Percentiles rank a stretch among this genome's conserved stretches.
Conservation (phyloP, 2,888 invertebrate species). For the Dryobotodes eremita region DNA sequence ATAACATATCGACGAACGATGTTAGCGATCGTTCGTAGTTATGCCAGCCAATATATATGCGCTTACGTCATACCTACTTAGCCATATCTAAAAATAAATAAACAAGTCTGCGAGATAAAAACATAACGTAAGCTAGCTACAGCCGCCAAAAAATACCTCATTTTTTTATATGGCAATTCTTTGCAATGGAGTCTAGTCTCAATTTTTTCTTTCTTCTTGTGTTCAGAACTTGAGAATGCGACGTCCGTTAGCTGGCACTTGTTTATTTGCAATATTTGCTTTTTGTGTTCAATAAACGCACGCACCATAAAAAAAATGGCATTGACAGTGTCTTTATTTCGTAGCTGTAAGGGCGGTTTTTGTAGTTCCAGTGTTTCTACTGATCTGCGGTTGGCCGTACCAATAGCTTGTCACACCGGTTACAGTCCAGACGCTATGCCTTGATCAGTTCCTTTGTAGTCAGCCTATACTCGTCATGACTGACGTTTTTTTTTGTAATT, state of each 20-base stretch:
- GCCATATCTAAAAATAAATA: slow-evolving; percentile 10
- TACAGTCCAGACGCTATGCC: not conserved
- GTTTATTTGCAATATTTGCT: not conserved
- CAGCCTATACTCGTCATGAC: not conserved
- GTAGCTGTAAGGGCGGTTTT: slow-evolving; percentile 6
- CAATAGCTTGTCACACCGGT: not conserved
- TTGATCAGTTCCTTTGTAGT: not conserved
- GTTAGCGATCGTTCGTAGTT: not conserved
- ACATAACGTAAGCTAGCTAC: not conserved
- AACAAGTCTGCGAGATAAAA: not conserved
- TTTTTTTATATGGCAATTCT: not conserved
- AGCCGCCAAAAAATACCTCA: not conserved
- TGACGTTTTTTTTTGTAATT: not conserved
- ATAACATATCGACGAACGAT: not conserved
- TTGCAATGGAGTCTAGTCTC: not conserved
- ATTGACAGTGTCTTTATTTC: not conserved
- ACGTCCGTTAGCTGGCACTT: not conserved
- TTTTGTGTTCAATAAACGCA: not conserved
- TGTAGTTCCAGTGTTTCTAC: not conserved
- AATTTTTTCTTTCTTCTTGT: not conserved
- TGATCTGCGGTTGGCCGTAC: not conserved
- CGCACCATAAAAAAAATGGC: not conserved
- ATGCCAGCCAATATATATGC: not conserved
- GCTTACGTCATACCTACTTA: slow-evolving; percentile 17
- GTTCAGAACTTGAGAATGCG: not conserved